Percentiles rank a stretch among this genome's conserved stretches.
These are phyloP conservation scores for Drosophila tristis DNA, from an alignment of 1,140 invertebrate genomes.

Conservation along the genomic window DNA sequence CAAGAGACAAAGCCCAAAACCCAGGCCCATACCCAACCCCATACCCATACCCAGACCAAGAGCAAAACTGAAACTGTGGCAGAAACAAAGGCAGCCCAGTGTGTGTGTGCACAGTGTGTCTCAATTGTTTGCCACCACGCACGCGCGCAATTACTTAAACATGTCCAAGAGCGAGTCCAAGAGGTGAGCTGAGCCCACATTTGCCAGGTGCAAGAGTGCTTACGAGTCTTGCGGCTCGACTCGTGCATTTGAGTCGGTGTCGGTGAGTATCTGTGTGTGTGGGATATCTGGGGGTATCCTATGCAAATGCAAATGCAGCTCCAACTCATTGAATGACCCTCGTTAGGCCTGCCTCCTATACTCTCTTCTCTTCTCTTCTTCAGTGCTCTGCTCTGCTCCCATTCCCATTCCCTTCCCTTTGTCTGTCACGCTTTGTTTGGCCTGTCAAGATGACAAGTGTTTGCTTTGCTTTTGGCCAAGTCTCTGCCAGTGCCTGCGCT, in stretches of 20 bases:
- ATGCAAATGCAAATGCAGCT: conserved; percentile 67
- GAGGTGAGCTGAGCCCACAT: conserved; percentile 72
- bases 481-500: conserved; percentile 22
- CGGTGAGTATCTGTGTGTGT: too few relatives aligned
- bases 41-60: conserved; percentile 26
- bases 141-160: conserved; percentile 80
- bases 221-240: not conserved
- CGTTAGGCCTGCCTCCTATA: conserved; percentile 57
- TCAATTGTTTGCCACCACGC: conserved; percentile 80
- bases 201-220: conserved; percentile 31
- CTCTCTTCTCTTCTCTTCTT: not conserved
- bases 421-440: conserved; percentile 82
- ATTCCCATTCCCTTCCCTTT: conserved; percentile 31
- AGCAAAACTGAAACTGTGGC: conserved; percentile 2
- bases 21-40: conserved; percentile 25
- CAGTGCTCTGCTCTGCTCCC: conserved; percentile 15
- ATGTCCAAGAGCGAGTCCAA: conserved; percentile 67
- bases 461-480: conserved; percentile 64
- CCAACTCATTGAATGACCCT: conserved; percentile 72
- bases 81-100: conserved; percentile 59
- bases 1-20: conserved; percentile 41
- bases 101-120: conserved; percentile 67
- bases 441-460: conserved; percentile 83
- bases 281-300: conserved; percentile 54
- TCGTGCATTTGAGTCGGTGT: conserved; percentile 6